Conservation (phyloP, 1,140 invertebrate species). For the Scaptomyza pallida region DNA sequence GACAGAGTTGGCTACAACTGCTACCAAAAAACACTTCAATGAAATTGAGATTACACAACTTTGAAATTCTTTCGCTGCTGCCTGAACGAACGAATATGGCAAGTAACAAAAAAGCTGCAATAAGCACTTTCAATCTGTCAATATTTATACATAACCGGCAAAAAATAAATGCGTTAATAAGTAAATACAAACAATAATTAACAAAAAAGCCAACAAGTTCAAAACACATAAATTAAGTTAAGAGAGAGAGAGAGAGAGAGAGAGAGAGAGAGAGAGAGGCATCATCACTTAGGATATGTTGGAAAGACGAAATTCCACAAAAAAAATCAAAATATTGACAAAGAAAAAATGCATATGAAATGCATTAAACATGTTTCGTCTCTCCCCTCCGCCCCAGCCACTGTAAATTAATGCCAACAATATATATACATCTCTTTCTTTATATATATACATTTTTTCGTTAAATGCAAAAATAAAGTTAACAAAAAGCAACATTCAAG, state of each 20-base stretch:
- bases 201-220: constrained; percentile 15
- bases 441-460: background rate
- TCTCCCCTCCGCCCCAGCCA: no score
- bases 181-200: constrained; percentile 27
- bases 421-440: constrained; percentile 32
- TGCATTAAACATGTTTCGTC: constrained; percentile 47
- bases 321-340: constrained; percentile 15
- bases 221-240: constrained; percentile 30
- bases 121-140: constrained; percentile 38
- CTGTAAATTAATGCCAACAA: constrained; percentile 44
- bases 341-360: constrained; percentile 46
- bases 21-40: constrained; percentile 32
- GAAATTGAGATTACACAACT: constrained; percentile 40
- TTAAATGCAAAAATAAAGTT: constrained; percentile 31
- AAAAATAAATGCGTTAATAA: constrained; percentile 30
- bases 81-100: constrained; percentile 15
- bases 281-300: constrained; percentile 10
- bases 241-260: constrained; percentile 28
- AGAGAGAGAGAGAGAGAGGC: background rate
- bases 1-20: background rate
- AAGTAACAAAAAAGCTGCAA: constrained; percentile 28
- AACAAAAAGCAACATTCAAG: constrained; percentile 25
- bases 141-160: constrained; percentile 21
- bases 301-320: constrained; percentile 29
- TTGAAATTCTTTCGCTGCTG: constrained; percentile 34